These are phyloP conservation scores for Eupsilia transversa DNA, from an alignment of 2,888 invertebrate genomes.

Conservation along the genomic window DNA sequence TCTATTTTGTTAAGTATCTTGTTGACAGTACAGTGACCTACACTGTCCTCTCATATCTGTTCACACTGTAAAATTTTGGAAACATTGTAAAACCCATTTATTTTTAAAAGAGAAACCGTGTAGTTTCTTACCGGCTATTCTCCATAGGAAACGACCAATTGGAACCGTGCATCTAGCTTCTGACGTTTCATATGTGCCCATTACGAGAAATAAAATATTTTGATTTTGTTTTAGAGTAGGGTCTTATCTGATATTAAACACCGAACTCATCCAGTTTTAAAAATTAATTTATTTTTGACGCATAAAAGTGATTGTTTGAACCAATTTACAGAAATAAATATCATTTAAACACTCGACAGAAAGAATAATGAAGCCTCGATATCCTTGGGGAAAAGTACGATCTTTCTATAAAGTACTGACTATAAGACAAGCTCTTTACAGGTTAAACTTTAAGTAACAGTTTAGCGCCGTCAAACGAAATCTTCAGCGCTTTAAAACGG, in stretches of 20 bases:
- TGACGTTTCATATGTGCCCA: too few relatives aligned
- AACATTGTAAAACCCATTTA: too few relatives aligned
- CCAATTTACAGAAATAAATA: neutral
- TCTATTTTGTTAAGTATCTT: too few relatives aligned
- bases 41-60: too few relatives aligned
- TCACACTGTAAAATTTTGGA: too few relatives aligned
- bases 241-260: neutral
- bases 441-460: neutral
- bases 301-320: neutral
- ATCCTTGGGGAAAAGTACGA: neutral
- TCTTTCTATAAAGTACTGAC: neutral
- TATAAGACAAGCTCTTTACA: neutral
- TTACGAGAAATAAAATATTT: too few relatives aligned
- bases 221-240: too few relatives aligned
- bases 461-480: neutral
- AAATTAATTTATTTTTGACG: neutral
- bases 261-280: neutral
- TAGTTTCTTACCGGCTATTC: too few relatives aligned
- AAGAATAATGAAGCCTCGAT: neutral
- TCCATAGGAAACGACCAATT: too few relatives aligned
- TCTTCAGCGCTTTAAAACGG: neutral
- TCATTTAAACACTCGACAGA: neutral
- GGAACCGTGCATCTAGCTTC: too few relatives aligned
- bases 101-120: too few relatives aligned
- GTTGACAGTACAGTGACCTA: too few relatives aligned